phyloP scores from a whole-genome alignment of 1,140 invertebrate species.

The Diachasmimorpha longicaudata region DNA sequence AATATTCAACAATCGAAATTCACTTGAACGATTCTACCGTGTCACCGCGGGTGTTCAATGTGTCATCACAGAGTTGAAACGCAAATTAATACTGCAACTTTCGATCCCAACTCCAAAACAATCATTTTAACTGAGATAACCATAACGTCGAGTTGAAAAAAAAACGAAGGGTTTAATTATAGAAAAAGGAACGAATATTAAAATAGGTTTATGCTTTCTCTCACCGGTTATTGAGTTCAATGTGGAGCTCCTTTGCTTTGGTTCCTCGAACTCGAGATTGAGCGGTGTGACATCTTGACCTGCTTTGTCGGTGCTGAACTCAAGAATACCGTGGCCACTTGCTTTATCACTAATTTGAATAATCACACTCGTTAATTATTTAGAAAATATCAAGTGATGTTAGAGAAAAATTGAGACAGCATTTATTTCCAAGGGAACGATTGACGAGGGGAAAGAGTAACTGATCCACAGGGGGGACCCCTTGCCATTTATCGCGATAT shows the following conservation, averaged over 20 bases:
- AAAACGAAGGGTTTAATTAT: not conserved
- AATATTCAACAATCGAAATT: too few species aligned
- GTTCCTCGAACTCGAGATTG: constrained; percentile 80
- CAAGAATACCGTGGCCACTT: constrained; percentile 75
- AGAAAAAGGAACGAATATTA: not conserved
- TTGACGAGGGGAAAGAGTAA: too few species aligned
- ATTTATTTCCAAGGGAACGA: too few species aligned
- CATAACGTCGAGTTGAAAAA: not conserved
- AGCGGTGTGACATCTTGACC: constrained; percentile 87
- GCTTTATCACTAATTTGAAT: constrained; percentile 56
- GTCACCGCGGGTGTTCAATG: not conserved
- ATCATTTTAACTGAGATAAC: not conserved
- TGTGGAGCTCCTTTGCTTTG: constrained; percentile 71
- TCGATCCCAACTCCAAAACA: not conserved
- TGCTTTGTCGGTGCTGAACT: constrained; percentile 88
- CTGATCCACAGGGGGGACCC: too few species aligned
- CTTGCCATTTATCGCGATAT: too few species aligned
- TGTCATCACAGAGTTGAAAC: not conserved
- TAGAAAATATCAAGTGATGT: not conserved
- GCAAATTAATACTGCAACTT: not conserved
- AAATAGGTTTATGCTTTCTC: constrained; percentile 3
- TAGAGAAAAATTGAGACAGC: too few species aligned
- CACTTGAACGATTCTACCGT: not conserved
- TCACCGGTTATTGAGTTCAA: constrained; percentile 78
- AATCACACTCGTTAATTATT: constrained; percentile 13